Evolutionary conservation across 1,140 invertebrate species (phyloP).

Genomic region (Araneus ventricosus): DNA sequence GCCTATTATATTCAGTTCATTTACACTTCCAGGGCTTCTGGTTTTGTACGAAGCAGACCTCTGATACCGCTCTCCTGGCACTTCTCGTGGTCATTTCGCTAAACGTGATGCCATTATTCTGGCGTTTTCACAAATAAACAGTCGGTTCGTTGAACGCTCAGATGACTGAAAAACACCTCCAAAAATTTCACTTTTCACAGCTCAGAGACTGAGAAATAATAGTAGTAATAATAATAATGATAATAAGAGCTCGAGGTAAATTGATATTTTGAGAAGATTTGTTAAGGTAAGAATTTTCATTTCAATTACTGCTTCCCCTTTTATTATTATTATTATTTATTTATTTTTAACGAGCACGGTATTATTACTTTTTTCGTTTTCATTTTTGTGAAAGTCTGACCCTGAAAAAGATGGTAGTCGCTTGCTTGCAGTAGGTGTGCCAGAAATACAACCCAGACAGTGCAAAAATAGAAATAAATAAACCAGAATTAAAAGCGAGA

Average conservation of each 20-base stretch:
- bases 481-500: conserved; percentile 19
- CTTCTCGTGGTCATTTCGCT: neutral
- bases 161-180: neutral
- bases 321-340: neutral
- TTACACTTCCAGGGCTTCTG: neutral
- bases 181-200: neutral
- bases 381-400: neutral
- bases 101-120: neutral
- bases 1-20: neutral
- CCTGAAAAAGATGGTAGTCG: neutral
- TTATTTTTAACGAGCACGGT: neutral
- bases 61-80: neutral
- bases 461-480: conserved; percentile 13
- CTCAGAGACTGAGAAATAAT: neutral
- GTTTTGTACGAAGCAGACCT: neutral
- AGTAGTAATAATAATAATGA: neutral
- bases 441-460: conserved; percentile 27
- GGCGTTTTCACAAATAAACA: neutral
- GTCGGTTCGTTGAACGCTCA: neutral
- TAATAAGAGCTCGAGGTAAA: neutral
- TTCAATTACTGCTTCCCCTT: neutral
- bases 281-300: neutral
- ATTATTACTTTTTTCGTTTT: neutral
- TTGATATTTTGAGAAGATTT: neutral
- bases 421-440: neutral